Percentiles rank a stretch among this genome's conserved stretches.
phyloP scores from a whole-genome alignment of 2,888 invertebrate genomes.

The Tenthredo scrophulariae region DNA sequence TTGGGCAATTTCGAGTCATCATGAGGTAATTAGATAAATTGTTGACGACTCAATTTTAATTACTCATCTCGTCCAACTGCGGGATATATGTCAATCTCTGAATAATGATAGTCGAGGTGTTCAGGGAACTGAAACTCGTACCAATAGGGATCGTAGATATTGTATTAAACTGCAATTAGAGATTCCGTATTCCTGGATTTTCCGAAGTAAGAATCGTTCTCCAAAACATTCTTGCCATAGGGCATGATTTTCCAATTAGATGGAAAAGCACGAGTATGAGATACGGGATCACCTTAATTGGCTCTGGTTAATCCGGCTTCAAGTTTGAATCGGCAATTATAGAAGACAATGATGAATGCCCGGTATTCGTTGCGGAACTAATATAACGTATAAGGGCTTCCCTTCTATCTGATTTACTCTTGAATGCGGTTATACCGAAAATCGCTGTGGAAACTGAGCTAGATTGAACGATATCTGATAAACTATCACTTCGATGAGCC shows the following conservation, averaged over 20 bases:
- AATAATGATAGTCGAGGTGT: background rate
- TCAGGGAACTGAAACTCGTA: background rate
- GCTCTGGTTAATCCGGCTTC: background rate
- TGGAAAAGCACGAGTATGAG: too few species aligned
- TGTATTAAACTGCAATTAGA: background rate
- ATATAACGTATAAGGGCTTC: background rate
- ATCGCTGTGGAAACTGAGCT: background rate
- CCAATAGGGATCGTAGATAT: background rate
- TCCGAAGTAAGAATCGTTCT: too few species aligned
- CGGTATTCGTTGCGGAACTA: background rate
- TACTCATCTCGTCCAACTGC: background rate
- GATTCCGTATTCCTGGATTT: background rate
- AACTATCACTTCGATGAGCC: background rate
- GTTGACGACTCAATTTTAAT: background rate
- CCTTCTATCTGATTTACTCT: background rate
- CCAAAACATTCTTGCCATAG: too few species aligned
- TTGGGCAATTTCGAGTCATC: background rate
- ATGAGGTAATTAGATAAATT: background rate
- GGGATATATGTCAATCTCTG: background rate
- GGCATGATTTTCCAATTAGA: too few species aligned
- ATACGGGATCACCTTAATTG: background rate
- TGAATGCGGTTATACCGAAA: background rate
- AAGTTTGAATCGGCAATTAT: background rate
- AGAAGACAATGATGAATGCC: background rate
- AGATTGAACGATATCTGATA: background rate